Base-by-base conservation (phyloP, 2,888 invertebrate species). In the Dione juno region DNA sequence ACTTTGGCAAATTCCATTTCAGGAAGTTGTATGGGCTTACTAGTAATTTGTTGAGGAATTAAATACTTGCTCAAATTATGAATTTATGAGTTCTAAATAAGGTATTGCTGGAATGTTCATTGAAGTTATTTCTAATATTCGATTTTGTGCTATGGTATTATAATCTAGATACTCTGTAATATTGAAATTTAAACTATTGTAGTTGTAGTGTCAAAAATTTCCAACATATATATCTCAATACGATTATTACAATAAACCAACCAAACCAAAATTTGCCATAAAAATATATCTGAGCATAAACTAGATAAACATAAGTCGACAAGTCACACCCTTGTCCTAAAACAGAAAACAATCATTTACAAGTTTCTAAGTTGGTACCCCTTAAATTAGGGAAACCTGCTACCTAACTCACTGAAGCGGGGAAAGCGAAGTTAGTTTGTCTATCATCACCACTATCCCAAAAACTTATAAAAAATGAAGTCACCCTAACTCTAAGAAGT, bases 381-480 rank as follows among this genome's bases (percentile, higher is more conserved):
- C 68, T 70, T 66, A 66, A 71, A 68, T 67, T 73, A 73, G 71
- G 43, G 71, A 67, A 71, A 70, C 69, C 72, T 65, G 66, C 53
- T 19, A 57, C 66, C 67, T 69, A 73, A 75, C 67, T 74, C 63
- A 59, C 50, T 63, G 52, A 67, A 74, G 72, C 66, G 57, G 48
- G 37, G 35, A 69, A 63, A 66, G 41, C 70, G 73, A 74, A 76
- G 76, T 74, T 76, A 69, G 69, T 74, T 71, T 69, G 70, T 67
- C 70, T 76, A 77, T 77, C 74, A 78, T 74, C 75, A 74, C 70
- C 64, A 71, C 68, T 73, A 74, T 64, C 68, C 74, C 73, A 54
- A 72, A 75, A 77, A 78, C 74, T 78, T 79, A 77, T 77, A 80
- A 80, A 80, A 80, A 80, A 79, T 78, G 75, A 73, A 78, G 70